Conservation (phyloP, 2,888 invertebrate genomes). For the Ormyrus pomaceus region DNA sequence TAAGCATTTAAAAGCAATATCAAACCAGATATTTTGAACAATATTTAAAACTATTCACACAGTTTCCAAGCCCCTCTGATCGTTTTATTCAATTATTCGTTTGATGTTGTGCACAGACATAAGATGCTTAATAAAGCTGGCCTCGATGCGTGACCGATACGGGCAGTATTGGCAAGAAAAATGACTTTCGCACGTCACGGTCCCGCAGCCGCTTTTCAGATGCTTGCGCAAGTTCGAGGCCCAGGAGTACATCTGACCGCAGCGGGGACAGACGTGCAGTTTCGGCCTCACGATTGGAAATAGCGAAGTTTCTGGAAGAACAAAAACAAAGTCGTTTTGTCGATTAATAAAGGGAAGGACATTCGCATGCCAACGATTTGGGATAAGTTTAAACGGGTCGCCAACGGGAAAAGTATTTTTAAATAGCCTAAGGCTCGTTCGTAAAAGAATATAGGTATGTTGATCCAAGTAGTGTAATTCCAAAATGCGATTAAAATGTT, state of each 20-base stretch:
- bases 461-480: no score
- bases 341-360: neutral
- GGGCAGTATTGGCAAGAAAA: constrained; percentile 74
- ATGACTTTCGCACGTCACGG: constrained; percentile 72
- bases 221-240: constrained; percentile 75
- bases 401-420: no score
- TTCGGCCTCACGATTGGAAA: constrained; percentile 74
- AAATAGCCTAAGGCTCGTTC: no score
- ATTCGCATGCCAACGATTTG: neutral
- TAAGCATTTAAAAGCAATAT: no score
- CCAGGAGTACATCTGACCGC: constrained; percentile 75
- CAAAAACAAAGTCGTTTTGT: constrained; percentile 2
- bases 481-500: neutral
- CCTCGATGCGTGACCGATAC: constrained; percentile 72
- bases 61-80: no score
- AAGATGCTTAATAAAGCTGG: constrained; percentile 72
- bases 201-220: constrained; percentile 71
- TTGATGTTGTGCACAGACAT: constrained; percentile 74
- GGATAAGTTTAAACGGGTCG: no score
- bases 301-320: constrained; percentile 71
- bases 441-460: no score
- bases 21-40: no score
- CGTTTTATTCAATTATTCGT: constrained; percentile 56
- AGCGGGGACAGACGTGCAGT: constrained; percentile 73
- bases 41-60: no score